phyloP scores from a whole-genome alignment of 2,113 vertebrate genomes.

The Ailurus styani region DNA sequence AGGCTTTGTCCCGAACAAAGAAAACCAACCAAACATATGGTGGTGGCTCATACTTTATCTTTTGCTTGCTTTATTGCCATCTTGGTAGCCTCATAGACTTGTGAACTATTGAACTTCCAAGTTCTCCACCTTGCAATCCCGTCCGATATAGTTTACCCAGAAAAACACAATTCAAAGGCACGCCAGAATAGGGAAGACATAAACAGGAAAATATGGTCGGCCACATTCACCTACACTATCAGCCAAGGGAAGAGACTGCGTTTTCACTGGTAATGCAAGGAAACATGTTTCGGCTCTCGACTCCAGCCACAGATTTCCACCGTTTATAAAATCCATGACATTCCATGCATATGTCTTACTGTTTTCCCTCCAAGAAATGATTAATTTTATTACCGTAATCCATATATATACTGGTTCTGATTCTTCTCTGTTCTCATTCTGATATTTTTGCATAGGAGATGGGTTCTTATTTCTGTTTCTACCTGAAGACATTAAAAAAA shows the following conservation, averaged over 20 bases:
- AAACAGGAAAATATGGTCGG: neutral
- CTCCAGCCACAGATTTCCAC: neutral
- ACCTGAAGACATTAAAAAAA: neutral
- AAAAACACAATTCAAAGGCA: neutral
- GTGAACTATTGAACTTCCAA: neutral
- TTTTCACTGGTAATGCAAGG: neutral
- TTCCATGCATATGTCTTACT: accelerated
- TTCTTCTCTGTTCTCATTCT: neutral
- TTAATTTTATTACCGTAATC: neutral
- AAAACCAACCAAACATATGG: neutral
- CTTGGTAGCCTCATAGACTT: neutral
- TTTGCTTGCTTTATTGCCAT: neutral
- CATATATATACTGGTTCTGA: neutral
- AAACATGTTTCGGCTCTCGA: neutral
- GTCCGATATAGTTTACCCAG: neutral
- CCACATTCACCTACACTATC: neutral
- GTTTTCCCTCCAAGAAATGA: neutral
- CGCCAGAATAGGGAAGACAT: neutral
- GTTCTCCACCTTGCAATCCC: neutral
- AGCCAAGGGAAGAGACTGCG: neutral
- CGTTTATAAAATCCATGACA: neutral
- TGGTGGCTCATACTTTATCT: accelerated
- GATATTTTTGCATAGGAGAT: neutral
- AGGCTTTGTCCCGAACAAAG: neutral
- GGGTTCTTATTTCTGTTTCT: neutral